Evolutionary conservation across 1,140 invertebrate genomes (phyloP).

Genomic region (Archivesica marissinica): DNA sequence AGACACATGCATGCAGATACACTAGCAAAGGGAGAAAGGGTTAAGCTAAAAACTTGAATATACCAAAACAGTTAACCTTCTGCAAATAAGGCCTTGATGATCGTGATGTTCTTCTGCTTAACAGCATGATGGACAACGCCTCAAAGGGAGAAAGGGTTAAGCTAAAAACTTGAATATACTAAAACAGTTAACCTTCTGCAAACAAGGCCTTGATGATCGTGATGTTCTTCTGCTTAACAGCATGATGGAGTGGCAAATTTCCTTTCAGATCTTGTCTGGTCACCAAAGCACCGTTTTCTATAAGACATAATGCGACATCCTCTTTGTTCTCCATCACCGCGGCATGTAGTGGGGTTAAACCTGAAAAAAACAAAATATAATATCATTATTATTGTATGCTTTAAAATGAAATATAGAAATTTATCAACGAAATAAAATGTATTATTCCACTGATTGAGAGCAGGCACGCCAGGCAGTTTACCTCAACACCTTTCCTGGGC

Average conservation of each 20-base stretch:
- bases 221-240: neutral
- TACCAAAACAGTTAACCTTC: no score
- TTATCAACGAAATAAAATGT: no score
- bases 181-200: neutral
- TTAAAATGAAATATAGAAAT: no score
- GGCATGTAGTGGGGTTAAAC: slow-evolving; percentile 9
- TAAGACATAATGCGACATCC: neutral
- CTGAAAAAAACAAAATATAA: neutral
- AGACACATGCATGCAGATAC: no score
- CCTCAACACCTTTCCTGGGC: no score
- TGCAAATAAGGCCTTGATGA: neutral
- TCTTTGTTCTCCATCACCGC: neutral
- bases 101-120: neutral
- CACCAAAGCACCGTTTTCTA: neutral
- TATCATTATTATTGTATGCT: no score
- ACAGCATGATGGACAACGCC: slow-evolving; percentile 31
- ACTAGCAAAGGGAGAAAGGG: no score
- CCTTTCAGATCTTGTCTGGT: neutral
- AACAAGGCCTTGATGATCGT: neutral
- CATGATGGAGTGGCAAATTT: slow-evolving; percentile 21
- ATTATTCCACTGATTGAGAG: no score
- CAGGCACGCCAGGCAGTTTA: no score
- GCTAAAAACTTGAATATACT: neutral
- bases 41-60: no score
- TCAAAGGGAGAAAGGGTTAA: neutral